Base-by-base conservation (phyloP, 2,888 invertebrate genomes). In the Conops quadrifasciatus region DNA sequence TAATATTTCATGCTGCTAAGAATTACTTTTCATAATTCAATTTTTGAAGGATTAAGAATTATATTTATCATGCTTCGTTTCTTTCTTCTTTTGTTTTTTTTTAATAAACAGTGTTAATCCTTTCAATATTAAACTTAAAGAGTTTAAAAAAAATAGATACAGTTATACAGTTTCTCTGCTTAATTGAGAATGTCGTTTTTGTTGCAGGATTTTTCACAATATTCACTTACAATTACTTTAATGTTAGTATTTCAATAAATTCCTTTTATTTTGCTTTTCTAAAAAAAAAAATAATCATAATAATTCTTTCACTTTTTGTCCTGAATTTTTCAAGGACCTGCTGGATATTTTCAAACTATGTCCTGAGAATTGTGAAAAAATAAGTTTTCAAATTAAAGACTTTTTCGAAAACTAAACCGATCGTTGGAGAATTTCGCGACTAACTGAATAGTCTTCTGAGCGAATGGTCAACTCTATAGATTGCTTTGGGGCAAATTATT, bases 361-460 rank as follows among this genome's bases (percentile, higher is more conserved):
- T n/a, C 53, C 53, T 51, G 9, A 21, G 21, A 21, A 53, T n/a
- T n/a, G n/a, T n/a, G 2, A 53, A 53, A n/a, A 4, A 1, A n/a
- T 15, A 49, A 13, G 9, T 53, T 45, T n/a, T 64, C 51, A 36
- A 53, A 51, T n/a, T 43, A 13, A 7, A 26, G 26, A 45, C 7
- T n/a, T 53, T 71, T 74, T 73, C 53, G 71, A 76, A 77, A 79
- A 81, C 79, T 77, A 75, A 78, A 83, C 83, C 79, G 82, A 83
- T 80, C 83, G 82, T 80, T 83, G 78, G 82, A 79, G 80, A 77
- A 79, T 77, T 78, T 81, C 78, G 82, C 83, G 83, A 78, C 78
- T 77, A 79, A 83, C 83, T 83, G 75, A 83, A 79, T 69, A 73
- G 74, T 75, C 73, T 77, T 73, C 71, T 28, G 13, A 21, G 58